Evolutionary conservation across 2,888 invertebrate species (phyloP), one percentile per base, ranked within the genome.

Genomic region (Microdon myrmicae): DNA sequence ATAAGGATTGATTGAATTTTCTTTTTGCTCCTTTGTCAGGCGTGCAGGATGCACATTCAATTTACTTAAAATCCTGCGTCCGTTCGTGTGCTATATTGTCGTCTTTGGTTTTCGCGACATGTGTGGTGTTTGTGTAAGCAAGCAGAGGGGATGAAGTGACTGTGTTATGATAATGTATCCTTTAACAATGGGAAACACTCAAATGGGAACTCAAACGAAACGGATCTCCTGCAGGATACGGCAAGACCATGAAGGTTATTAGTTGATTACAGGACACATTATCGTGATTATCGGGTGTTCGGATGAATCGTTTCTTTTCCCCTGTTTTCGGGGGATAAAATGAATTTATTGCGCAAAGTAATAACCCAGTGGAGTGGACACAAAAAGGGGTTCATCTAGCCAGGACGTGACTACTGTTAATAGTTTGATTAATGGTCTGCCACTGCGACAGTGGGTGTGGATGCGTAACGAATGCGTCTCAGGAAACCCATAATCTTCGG

Each of bases 261-360:
- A 80, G 80, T 80, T 80, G 80, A 80, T 80, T 80, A 80, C 80
- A 80, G 79, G 78, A 79, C 79, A 74, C 78, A 80, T 80, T 80
- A 80, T 79, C 77, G 73, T 80, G 79, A 80, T 80, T 79, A 80
- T 80, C 74, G 75, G 73, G 75, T 76, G 74, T 68, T 68, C 66
- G 67, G 34, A 58, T 64, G 49, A 28, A 44, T 61, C 32, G 51
- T 32, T 47, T 56, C 29, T 41, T 28, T 37, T 35, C 13, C n/a
- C 20, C 13, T 22, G 2, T 32, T 23, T 43, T 14, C 12, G 25
- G 35, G 43, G 58, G 64, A 45, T 58, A 64, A 64, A n/a, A 47
- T 64, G 47, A 64, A 64, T 64, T 64, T 64, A 64, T 64, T 64
- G 64, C 58, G 37, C 51, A 64, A 61, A 55, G 25, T 53, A 53